phyloP scores from a whole-genome alignment of 2,797 vertebrate genomes.

The Xenentodon cancila region DNA sequence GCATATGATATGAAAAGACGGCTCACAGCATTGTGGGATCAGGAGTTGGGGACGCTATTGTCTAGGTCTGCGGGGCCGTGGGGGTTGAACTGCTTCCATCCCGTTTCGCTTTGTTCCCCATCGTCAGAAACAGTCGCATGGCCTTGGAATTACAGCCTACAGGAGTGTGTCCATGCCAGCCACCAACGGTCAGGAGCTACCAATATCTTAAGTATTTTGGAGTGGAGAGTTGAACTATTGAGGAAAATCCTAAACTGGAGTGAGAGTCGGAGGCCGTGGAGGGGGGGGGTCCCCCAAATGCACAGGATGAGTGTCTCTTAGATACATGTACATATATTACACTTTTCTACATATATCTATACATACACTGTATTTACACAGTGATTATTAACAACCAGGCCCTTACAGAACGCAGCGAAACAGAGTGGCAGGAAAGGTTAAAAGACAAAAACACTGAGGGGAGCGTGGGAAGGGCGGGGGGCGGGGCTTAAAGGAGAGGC shows the following conservation, averaged over 20 bases:
- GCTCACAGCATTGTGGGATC: conserved; percentile 71
- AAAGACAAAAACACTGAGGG: conserved; percentile 45
- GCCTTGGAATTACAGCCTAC: conserved; percentile 52
- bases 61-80: conserved; percentile 8
- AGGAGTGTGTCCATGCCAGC: conserved; percentile 17
- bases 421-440: conserved; percentile 23
- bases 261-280: conserved; percentile 45
- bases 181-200: conserved; percentile 28
- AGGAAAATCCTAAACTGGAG: conserved; percentile 41
- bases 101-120: conserved; percentile 31
- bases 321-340: conserved; percentile 83
- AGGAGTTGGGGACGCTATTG: conserved; percentile 57
- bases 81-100: conserved; percentile 17
- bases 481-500: conserved; percentile 46
- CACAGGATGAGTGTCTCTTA: conserved; percentile 79
- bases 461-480: conserved; percentile 1
- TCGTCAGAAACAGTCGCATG: conserved; percentile 67
- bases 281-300: conserved; percentile 56
- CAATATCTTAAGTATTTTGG: conserved; percentile 29
- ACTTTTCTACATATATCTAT: conserved; percentile 80
- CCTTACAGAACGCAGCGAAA: conserved; percentile 69
- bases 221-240: conserved; percentile 22
- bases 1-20: conserved; percentile 68
- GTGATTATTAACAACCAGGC: conserved; percentile 78
- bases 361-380: conserved; percentile 81